Evolutionary conservation across 2,113 vertebrate genomes (phyloP).

Genomic region (Rhineura floridana): DNA sequence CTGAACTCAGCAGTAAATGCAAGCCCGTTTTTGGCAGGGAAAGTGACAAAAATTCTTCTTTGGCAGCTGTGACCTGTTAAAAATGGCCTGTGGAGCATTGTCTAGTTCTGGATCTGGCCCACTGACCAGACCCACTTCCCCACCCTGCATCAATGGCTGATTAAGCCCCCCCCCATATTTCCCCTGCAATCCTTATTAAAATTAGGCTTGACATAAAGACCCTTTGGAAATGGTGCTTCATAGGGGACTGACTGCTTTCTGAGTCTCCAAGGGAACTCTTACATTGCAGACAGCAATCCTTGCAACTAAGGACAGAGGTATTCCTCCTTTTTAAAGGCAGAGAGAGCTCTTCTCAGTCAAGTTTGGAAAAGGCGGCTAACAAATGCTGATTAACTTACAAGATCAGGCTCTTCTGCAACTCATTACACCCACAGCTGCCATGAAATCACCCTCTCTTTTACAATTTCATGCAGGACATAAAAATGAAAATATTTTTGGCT

Average conservation of each 20-base stretch:
- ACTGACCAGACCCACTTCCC: no score
- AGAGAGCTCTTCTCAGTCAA: constrained; percentile 25
- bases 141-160: neutral
- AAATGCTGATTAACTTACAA: constrained; percentile 46
- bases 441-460: constrained; percentile 57
- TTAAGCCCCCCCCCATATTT: constrained; percentile 8
- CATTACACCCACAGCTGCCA: constrained; percentile 50
- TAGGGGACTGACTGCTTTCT: neutral
- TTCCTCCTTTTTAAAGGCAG: neutral
- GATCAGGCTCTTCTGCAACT: constrained; percentile 42
- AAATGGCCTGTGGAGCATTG: no score
- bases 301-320: neutral
- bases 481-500: constrained; percentile 56
- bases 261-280: neutral
- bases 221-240: no score
- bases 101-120: no score
- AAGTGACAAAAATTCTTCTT: no score
- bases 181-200: neutral
- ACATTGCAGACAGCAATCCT: neutral
- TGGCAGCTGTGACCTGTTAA: no score
- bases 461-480: constrained; percentile 48
- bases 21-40: no score
- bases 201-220: neutral
- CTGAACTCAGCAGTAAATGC: no score
- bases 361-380: constrained; percentile 50